Evolutionary conservation across 2,113 vertebrate species (phyloP).

Genomic region (Anser cygnoides): DNA sequence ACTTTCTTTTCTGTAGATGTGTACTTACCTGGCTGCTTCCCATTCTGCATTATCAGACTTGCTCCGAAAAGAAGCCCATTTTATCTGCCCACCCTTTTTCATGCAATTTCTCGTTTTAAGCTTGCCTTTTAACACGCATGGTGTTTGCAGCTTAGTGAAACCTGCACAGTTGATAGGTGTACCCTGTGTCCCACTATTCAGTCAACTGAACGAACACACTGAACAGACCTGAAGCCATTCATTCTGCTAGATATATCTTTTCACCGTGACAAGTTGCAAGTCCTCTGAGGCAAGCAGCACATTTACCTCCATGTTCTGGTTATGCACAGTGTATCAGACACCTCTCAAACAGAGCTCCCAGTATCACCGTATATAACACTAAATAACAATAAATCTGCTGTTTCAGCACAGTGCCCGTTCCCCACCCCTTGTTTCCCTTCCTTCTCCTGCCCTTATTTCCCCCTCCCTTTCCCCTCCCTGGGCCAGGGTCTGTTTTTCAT

Average conservation of each 20-base stretch:
- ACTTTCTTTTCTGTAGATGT: neutral
- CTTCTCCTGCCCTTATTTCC: neutral
- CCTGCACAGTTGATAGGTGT: neutral
- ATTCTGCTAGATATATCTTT: neutral
- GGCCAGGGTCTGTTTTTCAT: conserved; percentile 15
- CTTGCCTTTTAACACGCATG: neutral
- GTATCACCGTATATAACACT: neutral
- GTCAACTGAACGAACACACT: neutral
- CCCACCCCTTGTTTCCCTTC: neutral
- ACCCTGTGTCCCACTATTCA: neutral
- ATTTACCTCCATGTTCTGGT: neutral
- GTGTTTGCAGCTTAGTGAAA: neutral
- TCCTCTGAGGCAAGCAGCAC: neutral
- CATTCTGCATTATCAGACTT: neutral
- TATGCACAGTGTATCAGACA: neutral
- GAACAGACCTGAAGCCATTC: neutral
- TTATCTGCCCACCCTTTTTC: neutral
- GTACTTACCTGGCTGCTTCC: neutral
- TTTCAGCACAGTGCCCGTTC: conserved; percentile 18
- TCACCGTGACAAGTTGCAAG: neutral
- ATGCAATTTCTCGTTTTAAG: neutral
- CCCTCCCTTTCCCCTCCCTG: neutral
- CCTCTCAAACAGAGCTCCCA: neutral
- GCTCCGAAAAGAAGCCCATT: neutral
- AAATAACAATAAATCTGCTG: conserved; percentile 34